Evolutionary conservation across 1,140 invertebrate genomes (phyloP), one percentile per base, ranked within the genome.

Genomic region (Listronotus bonariensis): DNA sequence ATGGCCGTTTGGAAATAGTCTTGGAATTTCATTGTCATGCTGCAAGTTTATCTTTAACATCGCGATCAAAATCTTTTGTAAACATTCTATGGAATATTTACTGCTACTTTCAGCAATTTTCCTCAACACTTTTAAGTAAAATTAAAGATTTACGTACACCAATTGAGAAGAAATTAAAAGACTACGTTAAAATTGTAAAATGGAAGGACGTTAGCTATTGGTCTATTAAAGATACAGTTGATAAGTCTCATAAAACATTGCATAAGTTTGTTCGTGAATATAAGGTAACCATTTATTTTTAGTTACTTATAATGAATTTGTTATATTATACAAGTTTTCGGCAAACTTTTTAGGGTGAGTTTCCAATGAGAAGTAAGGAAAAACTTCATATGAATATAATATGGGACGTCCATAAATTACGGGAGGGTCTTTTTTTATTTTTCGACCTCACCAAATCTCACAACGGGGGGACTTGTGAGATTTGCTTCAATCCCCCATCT

Each of bases 161-260:
- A 0, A 92, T 97, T 62, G 93, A 97, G 70, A 96, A 95, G 80
- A 92, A 95, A 78, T 75, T 98, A 1, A 90, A 90, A 66, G 93
- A 97, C 65, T 96, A 95, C 77, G 91, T 98, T 0, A 97, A 98
- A 77, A 97, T 99, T 43, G 90, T 90, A n/a, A 84, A 92, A 34
- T 99, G 96, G 91, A 96, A 93, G 68, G 96, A 99, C 74, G 87
- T 96, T 1, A 97, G 91, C 74, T 96, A 96, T 76, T 97, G 92
- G 87, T 87, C 93, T n/a, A 86, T 99, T 8, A 95, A 93, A 68
- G 88, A 92, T 68, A 89, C 90, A 5, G 87, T 96, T 3, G 87
- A 92, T 20, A 96, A 93, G 78, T 90, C 92, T 0, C 94, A 97
- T 74, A 87, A 89, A 67, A 93, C 88, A 18, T 77, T 98, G 1